phyloP scores from a whole-genome alignment of 2,113 vertebrate species.

The Microtus ochrogaster region DNA sequence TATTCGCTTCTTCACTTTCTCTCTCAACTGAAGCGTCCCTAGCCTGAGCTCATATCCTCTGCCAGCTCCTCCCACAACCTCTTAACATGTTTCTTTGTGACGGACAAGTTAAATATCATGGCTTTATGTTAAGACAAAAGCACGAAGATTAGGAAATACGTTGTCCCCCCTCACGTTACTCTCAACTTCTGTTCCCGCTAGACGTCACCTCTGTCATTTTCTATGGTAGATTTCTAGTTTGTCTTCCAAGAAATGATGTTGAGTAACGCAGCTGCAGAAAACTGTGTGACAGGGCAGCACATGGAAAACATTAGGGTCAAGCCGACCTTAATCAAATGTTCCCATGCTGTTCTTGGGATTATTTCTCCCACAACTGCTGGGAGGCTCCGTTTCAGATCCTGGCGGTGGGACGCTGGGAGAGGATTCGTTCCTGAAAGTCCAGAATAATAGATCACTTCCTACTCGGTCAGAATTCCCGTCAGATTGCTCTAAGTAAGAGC shows the following conservation, averaged over 20 bases:
- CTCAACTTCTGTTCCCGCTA: not conserved
- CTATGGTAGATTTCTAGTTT: not conserved
- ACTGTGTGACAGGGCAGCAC: not conserved
- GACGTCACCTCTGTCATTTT: not conserved
- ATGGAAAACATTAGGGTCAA: constrained; percentile 20
- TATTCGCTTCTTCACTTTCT: not conserved
- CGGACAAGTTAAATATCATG: not conserved
- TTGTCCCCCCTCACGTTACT: not conserved
- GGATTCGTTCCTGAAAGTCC: constrained; percentile 52
- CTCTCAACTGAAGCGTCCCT: not conserved
- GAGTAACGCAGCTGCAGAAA: not conserved
- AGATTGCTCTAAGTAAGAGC: not conserved
- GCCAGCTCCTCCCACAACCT: not conserved
- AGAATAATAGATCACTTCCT: constrained; percentile 54
- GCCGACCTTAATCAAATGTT: constrained; percentile 20
- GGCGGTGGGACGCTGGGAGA: not conserved
- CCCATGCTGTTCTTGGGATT: constrained; percentile 29
- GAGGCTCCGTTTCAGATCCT: not conserved
- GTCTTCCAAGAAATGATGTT: not conserved
- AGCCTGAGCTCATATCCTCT: not conserved
- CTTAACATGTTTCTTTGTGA: not conserved
- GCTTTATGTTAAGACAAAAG: constrained; percentile 25
- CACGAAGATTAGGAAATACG: constrained; percentile 31
- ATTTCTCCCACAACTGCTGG: not conserved
- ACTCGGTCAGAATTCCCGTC: constrained; percentile 20